Base-by-base conservation (phyloP, 2,113 vertebrate species). In the human (Homo sapiens) region DNA sequence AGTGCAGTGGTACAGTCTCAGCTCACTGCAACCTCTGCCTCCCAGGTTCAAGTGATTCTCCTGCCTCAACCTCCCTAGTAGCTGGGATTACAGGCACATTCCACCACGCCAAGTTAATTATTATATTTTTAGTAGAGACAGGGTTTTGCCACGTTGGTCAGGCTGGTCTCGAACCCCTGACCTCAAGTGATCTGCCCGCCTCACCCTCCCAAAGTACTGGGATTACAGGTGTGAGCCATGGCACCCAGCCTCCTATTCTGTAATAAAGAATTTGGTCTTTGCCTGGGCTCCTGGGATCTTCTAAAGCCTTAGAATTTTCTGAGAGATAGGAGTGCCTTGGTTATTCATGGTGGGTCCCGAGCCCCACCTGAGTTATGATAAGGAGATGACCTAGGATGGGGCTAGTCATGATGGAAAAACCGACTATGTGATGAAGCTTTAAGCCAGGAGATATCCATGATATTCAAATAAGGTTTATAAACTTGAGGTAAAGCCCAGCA, bases 381-480 rank as follows among this genome's bases (percentile, higher is more conserved):
- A 85, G 9, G 16, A 85, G 45, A 70, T 91, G 61, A 38, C 48
- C 88, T 50, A 35, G 75, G 22, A 68, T 48, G 16, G 23, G 40
- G 38, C 48, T 61, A 64, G 17, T 75, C 27, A n/a, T 16, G 38
- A 75, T 43, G 11, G 57, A 95, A 90, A 76, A 76, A 64, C 50
- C 9, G 18, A 43, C 17, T 70, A 30, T 38, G 35, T 78, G 76
- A 79, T 52, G 32, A 52, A 35, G n/a, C 68, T 90, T 84, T 68
- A 80, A 68, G 61, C 40, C 32, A 18, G 25, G 40, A 81, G 30
- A 30, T 76, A 64, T 91, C 55, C 38, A 90, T 40, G 40, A 40
- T 40, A 79, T 70, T 91, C 85, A 83, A 89, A 86, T 43, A 66
- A 32, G 4, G 25, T 83, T 96, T 96, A 87, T 95, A 79, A 90